Evolutionary conservation across 2,888 invertebrate species (phyloP).

Genomic region (Hypena proboscidalis): DNA sequence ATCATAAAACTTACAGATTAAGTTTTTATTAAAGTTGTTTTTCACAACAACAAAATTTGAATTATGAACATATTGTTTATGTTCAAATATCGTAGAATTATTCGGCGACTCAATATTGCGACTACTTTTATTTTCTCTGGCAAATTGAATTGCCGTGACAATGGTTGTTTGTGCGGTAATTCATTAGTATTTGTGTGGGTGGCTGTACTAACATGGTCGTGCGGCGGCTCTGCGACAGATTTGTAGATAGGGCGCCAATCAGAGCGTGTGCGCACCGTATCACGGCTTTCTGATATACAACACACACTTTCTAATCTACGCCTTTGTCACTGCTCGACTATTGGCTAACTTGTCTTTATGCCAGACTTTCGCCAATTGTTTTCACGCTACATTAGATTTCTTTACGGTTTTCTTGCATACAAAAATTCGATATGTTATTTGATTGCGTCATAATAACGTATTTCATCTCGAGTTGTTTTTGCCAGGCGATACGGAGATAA

Average conservation of each 20-base stretch:
- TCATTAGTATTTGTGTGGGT: constrained; percentile 19
- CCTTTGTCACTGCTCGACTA: constrained; percentile 80
- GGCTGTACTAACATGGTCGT: constrained; percentile 28
- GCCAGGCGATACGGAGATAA: constrained; percentile 17
- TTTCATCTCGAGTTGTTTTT: constrained; percentile 28
- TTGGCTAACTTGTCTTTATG: constrained; percentile 76
- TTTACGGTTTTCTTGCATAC: constrained; percentile 66
- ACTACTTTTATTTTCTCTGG: too few relatives aligned
- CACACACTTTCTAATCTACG: constrained; percentile 84
- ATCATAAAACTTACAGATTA: too few relatives aligned
- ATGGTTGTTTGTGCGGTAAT: not conserved
- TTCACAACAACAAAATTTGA: too few relatives aligned
- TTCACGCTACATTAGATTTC: constrained; percentile 79
- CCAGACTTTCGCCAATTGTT: constrained; percentile 84
- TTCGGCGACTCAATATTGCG: too few relatives aligned
- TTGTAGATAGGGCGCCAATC: constrained; percentile 80
- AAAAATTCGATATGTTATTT: constrained; percentile 63
- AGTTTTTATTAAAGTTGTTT: too few relatives aligned
- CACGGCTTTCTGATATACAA: constrained; percentile 78
- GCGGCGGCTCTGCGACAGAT: constrained; percentile 68
- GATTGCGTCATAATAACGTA: constrained; percentile 61
- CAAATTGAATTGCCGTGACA: too few relatives aligned
- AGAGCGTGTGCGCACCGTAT: constrained; percentile 80
- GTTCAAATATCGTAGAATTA: too few relatives aligned
- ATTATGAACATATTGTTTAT: too few relatives aligned